Conservation (phyloP, 1,140 invertebrate genomes). For the Drosophila kanapiae region DNA sequence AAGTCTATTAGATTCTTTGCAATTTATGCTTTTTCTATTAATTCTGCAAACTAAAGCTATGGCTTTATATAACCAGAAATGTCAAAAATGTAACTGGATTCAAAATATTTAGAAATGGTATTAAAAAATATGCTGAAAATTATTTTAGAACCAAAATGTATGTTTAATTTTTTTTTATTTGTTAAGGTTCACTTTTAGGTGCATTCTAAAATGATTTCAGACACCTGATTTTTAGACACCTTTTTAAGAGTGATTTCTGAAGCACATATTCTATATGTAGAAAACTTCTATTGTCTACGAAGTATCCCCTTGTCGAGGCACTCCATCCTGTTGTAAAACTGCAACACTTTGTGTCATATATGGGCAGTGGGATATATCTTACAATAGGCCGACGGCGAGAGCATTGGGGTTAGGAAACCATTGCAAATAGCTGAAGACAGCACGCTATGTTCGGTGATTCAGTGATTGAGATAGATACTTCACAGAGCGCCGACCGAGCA, state of each 20-base stretch:
- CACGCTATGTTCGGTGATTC: conserved; percentile 56
- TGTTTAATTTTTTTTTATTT: too few relatives aligned
- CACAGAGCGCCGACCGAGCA: conserved; percentile 43
- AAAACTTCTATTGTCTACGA: not conserved
- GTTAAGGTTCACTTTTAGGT: too few relatives aligned
- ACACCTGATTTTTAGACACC: not conserved
- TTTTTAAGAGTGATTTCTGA: not conserved
- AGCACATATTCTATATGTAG: not conserved
- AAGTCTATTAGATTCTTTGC: not conserved
- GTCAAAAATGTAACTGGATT: not conserved
- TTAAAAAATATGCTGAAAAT: too few relatives aligned
- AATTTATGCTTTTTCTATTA: too few relatives aligned
- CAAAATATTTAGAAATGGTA: too few relatives aligned
- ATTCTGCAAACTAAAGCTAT: too few relatives aligned
- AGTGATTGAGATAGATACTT: conserved; percentile 45
- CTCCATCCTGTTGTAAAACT: not conserved
- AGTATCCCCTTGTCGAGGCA: not conserved
- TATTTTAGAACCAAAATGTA: too few relatives aligned
- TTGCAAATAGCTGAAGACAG: conserved; percentile 61
- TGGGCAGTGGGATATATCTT: conserved; percentile 58
- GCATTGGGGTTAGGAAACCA: conserved; percentile 78
- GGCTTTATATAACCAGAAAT: not conserved
- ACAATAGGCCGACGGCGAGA: conserved; percentile 32
- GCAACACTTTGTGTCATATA: conserved; percentile 60
- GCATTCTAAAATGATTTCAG: too few relatives aligned